phyloP scores from a whole-genome alignment of 2,113 vertebrate species.

The Dissostichus mawsoni region DNA sequence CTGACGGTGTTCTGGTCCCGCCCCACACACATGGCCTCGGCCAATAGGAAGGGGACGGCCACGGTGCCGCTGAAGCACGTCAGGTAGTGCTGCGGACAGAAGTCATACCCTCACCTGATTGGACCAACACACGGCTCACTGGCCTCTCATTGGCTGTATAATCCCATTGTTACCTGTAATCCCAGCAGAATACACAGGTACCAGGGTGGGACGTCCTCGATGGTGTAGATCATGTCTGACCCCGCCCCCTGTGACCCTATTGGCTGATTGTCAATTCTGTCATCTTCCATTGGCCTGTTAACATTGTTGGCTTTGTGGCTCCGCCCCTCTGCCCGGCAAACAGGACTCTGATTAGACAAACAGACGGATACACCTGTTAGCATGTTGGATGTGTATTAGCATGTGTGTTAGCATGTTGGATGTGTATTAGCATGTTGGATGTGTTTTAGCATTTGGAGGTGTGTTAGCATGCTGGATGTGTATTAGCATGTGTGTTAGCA shows the following conservation, averaged over 20 bases:
- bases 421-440: too few species aligned
- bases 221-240: slow-evolving; percentile 94
- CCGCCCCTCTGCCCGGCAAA: slow-evolving; percentile 9
- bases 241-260: slow-evolving; percentile 4
- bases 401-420: too few species aligned
- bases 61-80: slow-evolving; percentile 98
- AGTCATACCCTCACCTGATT: not conserved
- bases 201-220: slow-evolving; percentile 96
- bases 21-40: slow-evolving; percentile 93
- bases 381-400: too few species aligned
- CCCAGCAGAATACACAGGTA: slow-evolving; percentile 95
- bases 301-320: not conserved
- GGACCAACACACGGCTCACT: not conserved
- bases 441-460: too few species aligned
- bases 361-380: not conserved
- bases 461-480: too few species aligned
- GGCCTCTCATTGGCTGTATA: not conserved
- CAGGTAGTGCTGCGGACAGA: slow-evolving; percentile 90
- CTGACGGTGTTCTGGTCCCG: slow-evolving; percentile 93
- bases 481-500: too few species aligned
- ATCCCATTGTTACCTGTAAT: slow-evolving; percentile 88
- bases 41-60: slow-evolving; percentile 94
- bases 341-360: slow-evolving; percentile 57
- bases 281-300: slow-evolving; percentile 13
- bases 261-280: not conserved